phyloP scores from a whole-genome alignment of 2,113 vertebrate species.

The Myotis yumanensis region DNA sequence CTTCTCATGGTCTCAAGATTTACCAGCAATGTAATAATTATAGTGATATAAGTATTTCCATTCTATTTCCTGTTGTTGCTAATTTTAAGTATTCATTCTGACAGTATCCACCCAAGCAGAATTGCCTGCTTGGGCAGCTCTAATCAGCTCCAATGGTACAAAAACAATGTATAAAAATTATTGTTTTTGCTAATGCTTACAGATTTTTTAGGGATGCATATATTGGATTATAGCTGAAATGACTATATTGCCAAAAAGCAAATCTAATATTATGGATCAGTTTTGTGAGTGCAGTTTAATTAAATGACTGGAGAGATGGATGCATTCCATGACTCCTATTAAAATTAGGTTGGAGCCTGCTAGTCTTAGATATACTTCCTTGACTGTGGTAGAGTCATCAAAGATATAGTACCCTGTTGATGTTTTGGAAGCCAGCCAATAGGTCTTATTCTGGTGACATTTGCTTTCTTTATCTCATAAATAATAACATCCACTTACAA shows the following conservation, averaged over 20 bases:
- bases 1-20: neutral
- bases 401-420: neutral
- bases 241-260: constrained; percentile 49
- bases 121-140: neutral
- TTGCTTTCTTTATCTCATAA: neutral
- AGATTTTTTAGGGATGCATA: neutral
- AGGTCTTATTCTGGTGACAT: neutral
- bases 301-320: constrained; percentile 5
- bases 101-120: neutral
- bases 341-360: constrained; percentile 26
- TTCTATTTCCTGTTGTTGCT: neutral
- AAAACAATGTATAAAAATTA: neutral
- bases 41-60: neutral
- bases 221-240: constrained; percentile 35
- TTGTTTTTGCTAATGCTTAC: constrained; percentile 1
- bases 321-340: constrained; percentile 35
- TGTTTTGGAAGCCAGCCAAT: neutral
- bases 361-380: constrained; percentile 23
- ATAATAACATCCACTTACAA: neutral
- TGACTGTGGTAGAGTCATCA: constrained; percentile 29
- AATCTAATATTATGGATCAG: constrained; percentile 42
- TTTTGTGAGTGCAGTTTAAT: constrained; percentile 59
- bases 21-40: neutral
- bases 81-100: constrained; percentile 1
- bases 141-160: neutral